Conservation (phyloP, 2,888 invertebrate species). For the Syrista parreyssii region DNA sequence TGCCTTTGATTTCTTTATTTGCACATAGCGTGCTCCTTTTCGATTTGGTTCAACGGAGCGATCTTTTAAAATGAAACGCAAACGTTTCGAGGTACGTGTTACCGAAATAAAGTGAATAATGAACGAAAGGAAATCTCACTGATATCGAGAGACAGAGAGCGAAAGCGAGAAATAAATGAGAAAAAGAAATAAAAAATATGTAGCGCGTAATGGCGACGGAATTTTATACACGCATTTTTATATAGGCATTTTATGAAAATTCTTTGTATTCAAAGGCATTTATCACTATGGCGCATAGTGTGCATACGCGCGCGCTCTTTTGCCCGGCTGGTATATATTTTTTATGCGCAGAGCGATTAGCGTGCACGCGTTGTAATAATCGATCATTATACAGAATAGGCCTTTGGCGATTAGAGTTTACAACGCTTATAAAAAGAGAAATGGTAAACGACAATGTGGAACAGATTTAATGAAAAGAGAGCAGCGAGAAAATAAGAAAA, state of each 20-base stretch:
- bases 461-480: neutral
- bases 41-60: slow-evolving; percentile 18
- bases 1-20: slow-evolving; percentile 21
- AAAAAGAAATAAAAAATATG: slow-evolving; percentile 13
- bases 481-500: neutral
- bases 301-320: slow-evolving; percentile 19
- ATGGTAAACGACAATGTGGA: neutral
- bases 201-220: slow-evolving; percentile 24
- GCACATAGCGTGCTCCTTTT: slow-evolving; percentile 15
- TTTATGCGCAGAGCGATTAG: slow-evolving; percentile 3
- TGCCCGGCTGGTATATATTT: slow-evolving; percentile 44
- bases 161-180: slow-evolving; percentile 11
- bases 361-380: neutral
- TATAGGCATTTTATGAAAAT: slow-evolving; percentile 42
- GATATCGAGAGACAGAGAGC: slow-evolving; percentile 11
- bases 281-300: slow-evolving; percentile 31
- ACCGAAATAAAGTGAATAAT: slow-evolving; percentile 1
- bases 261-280: slow-evolving; percentile 45
- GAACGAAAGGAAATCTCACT: slow-evolving; percentile 10
- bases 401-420: neutral
- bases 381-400: neutral
- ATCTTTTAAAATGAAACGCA: slow-evolving; percentile 50
- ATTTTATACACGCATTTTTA: slow-evolving; percentile 39
- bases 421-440: neutral
- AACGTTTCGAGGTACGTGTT: neutral